A percentile compares a stretch with the other conserved stretches of the same genome.
Evolutionary conservation across 1,140 invertebrate genomes (phyloP).

Genomic region (Zaprionus gabonicus): DNA sequence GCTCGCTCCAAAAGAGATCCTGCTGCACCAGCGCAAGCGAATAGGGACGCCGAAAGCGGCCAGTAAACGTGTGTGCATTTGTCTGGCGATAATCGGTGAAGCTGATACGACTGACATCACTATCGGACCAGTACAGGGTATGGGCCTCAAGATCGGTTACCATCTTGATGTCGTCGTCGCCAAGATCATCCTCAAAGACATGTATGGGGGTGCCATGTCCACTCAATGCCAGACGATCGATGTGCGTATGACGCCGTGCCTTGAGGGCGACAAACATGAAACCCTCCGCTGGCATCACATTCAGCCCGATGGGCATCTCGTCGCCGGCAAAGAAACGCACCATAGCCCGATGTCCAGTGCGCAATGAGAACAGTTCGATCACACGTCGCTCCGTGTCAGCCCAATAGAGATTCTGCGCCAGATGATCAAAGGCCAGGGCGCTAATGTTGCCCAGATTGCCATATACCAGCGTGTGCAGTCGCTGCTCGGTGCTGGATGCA

Average conservation of each 20-base stretch:
- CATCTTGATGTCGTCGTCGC: slow-evolving; percentile 69
- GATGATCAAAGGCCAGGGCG: slow-evolving; percentile 89
- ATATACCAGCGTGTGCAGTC: slow-evolving; percentile 75
- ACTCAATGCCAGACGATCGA: slow-evolving; percentile 87
- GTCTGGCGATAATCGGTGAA: slow-evolving; percentile 77
- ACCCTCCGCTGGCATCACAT: slow-evolving; percentile 88
- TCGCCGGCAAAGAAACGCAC: slow-evolving; percentile 86
- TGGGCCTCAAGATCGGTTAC: slow-evolving; percentile 49
- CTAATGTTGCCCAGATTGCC: slow-evolving; percentile 86
- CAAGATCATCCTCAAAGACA: slow-evolving; percentile 85
- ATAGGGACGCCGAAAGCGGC: slow-evolving; percentile 83
- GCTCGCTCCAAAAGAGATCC: slow-evolving; percentile 88
- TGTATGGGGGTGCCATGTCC: slow-evolving; percentile 85
- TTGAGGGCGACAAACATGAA: slow-evolving; percentile 89
- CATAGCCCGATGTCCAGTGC: slow-evolving; percentile 85
- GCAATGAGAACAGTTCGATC: slow-evolving; percentile 87
- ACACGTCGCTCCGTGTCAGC: slow-evolving; percentile 86
- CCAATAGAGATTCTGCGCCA: slow-evolving; percentile 89
- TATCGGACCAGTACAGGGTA: slow-evolving; percentile 75
- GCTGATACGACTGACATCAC: slow-evolving; percentile 68
- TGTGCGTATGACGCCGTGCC: slow-evolving; percentile 85
- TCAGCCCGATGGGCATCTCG: slow-evolving; percentile 87
- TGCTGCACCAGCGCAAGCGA: slow-evolving; percentile 86
- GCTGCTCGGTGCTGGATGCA: slow-evolving; percentile 60
- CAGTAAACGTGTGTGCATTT: slow-evolving; percentile 67